These are phyloP conservation scores for Eidolon helvum DNA, from an alignment of 2,113 vertebrate genomes.

Conservation along the genomic window DNA sequence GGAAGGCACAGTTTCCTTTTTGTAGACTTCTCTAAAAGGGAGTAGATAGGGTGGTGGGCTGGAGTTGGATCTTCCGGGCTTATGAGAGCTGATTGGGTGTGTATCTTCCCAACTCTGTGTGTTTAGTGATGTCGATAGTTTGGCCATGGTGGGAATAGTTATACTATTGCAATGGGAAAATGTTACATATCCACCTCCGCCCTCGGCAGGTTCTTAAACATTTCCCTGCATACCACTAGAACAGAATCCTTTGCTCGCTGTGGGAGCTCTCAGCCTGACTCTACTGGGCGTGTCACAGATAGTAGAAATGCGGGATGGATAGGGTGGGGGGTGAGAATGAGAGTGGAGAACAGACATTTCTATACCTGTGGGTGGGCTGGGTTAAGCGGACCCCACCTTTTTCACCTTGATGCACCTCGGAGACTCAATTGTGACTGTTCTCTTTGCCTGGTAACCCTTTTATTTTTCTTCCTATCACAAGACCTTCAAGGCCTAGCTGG, in stretches of 20 bases:
- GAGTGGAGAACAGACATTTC: not conserved
- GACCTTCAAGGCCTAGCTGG: not conserved
- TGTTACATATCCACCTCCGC: too few relatives aligned
- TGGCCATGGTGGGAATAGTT: not conserved
- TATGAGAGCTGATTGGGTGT: not conserved
- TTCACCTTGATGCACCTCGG: not conserved
- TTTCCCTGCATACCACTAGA: accelerated
- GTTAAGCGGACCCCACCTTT: not conserved
- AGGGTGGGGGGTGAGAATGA: not conserved
- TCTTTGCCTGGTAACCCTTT: not conserved
- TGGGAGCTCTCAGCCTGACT: not conserved
- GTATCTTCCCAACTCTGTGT: not conserved
- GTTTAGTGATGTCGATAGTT: not conserved
- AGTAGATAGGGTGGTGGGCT: not conserved
- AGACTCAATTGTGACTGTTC: not conserved
- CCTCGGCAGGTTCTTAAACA: not conserved
- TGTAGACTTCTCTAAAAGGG: not conserved
- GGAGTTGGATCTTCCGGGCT: not conserved
- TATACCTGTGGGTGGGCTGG: not conserved
- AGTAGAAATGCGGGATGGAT: not conserved
- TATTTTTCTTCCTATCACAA: not conserved
- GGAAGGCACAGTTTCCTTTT: not conserved
- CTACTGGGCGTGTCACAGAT: not conserved
- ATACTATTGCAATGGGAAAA: not conserved
- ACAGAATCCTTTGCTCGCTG: not conserved